Evolutionary conservation across 1,140 invertebrate species (phyloP), one percentile per base, ranked within the genome.

Genomic region (Hyles euphorbiae): DNA sequence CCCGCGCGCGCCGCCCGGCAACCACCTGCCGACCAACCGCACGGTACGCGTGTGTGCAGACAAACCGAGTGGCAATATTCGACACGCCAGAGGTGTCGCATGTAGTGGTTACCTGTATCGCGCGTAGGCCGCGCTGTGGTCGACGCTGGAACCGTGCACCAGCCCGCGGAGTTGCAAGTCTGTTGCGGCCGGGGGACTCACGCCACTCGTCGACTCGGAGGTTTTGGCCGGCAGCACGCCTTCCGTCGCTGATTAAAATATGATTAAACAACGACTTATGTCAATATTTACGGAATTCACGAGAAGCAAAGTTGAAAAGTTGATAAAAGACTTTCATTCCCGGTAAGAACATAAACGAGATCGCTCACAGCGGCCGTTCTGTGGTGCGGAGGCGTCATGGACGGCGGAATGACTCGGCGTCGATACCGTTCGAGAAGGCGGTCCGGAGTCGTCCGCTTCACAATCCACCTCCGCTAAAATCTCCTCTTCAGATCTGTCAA

Each of bases 291-390:
- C 22, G 22, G 22, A 22, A 22, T 22, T 22, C 22, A 22, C 22
- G 2, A 22, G 1, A 22, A 22, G 22, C 22, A 22, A 22, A 22
- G 22, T 22, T 22, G 22, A 22, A 22, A 22, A 0, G 22, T 22
- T 22, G 22, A 22, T 22, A 22, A 22, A 22, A 22, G 22, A 22
- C 22, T 22, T 22, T 22, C 22, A 22, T 22, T 22, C 22, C 22
- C 22, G 22, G 46, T 7, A 48, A 8, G n/a, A 48, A 11, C 8
- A 22, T 48, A 11, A 22, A 48, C 7, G 34, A 33, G 32, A 52
- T 11, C 56, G 82, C 80, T 48, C 77, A 75, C 32, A 84, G 53
- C 1, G 79, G 70, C 54, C 79, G 75, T 50, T 79, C 78, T 0
- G 69, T 70, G 32, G 77, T 80, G 50, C 58, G 10, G n/a, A 3